Conservation (phyloP, 2,888 invertebrate species). For the Drosophila diplacantha region DNA sequence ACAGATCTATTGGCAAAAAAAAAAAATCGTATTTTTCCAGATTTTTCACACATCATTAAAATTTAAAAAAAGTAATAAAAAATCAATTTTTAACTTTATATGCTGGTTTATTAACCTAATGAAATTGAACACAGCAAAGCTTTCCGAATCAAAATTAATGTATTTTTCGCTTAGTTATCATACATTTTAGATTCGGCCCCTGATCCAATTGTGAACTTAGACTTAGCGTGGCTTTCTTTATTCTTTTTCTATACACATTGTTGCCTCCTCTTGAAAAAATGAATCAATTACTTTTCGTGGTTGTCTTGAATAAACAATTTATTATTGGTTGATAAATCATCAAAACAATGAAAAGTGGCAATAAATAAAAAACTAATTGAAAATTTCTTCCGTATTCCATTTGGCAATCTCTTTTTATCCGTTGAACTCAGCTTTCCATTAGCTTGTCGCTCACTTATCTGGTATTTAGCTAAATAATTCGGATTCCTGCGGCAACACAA, state of each 20-base stretch:
- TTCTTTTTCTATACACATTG: too few species aligned
- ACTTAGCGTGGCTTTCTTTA: background rate
- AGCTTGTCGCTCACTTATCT: slow-evolving; percentile 59
- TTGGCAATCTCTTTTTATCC: background rate
- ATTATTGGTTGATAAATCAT: slow-evolving; percentile 8
- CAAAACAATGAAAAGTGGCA: background rate
- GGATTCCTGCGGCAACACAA: slow-evolving; percentile 74
- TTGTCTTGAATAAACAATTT: slow-evolving; percentile 22
- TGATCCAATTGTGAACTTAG: too few species aligned
- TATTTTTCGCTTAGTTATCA: background rate
- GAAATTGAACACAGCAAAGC: too few species aligned
- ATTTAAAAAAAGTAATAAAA: too few species aligned
- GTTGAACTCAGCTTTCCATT: slow-evolving; percentile 17
- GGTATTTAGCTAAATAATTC: slow-evolving; percentile 73
- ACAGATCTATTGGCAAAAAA: too few species aligned
- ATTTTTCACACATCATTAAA: too few species aligned
- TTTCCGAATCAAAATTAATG: too few species aligned
- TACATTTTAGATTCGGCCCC: background rate
- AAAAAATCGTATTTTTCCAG: too few species aligned
- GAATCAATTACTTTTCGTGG: background rate
- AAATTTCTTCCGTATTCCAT: background rate
- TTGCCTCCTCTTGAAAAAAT: background rate
- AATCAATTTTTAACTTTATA: too few species aligned
- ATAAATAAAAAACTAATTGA: background rate
- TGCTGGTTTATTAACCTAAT: too few species aligned